Conservation (phyloP, 2,797 vertebrate genomes). For the Intellagama lesueurii region DNA sequence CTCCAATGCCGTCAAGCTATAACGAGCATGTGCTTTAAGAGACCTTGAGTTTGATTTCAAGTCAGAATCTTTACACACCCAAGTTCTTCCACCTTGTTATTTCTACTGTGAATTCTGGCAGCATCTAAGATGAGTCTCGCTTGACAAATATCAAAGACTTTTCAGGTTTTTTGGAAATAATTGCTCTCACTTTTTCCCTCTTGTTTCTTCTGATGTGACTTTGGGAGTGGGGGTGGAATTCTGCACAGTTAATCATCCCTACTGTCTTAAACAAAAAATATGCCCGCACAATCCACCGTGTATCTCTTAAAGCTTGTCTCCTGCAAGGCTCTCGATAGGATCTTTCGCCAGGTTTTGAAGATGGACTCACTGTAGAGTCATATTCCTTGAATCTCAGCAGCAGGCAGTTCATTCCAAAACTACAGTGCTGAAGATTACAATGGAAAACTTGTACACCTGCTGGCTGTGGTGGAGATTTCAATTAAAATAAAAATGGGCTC, state of each 20-base stretch:
- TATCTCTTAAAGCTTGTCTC: constrained; percentile 9
- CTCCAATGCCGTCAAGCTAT: background rate
- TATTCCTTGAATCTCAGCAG: background rate
- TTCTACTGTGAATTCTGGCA: constrained; percentile 10
- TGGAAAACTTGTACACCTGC: background rate
- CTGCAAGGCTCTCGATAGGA: constrained; percentile 9
- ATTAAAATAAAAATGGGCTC: constrained; percentile 7
- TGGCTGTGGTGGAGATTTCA: background rate
- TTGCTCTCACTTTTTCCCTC: constrained; percentile 37
- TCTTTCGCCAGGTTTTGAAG: constrained; percentile 38
- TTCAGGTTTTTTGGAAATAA: constrained; percentile 30
- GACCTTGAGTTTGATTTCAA: constrained; percentile 21
- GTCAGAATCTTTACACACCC: constrained; percentile 13
- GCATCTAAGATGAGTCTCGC: background rate
- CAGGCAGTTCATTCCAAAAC: constrained; percentile 3
- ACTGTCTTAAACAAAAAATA: constrained; percentile 32
- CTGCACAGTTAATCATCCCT: constrained; percentile 30
- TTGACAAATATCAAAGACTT: constrained; percentile 32
- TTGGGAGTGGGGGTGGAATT: background rate
- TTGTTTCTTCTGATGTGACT: constrained; percentile 9
- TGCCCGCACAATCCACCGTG: background rate
- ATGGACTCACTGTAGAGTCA: background rate
- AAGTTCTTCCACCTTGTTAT: constrained; percentile 15
- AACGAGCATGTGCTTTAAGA: background rate
- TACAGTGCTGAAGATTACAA: background rate